Conservation (phyloP, 2,888 invertebrate species). For the Synanthedon tipuliformis region DNA sequence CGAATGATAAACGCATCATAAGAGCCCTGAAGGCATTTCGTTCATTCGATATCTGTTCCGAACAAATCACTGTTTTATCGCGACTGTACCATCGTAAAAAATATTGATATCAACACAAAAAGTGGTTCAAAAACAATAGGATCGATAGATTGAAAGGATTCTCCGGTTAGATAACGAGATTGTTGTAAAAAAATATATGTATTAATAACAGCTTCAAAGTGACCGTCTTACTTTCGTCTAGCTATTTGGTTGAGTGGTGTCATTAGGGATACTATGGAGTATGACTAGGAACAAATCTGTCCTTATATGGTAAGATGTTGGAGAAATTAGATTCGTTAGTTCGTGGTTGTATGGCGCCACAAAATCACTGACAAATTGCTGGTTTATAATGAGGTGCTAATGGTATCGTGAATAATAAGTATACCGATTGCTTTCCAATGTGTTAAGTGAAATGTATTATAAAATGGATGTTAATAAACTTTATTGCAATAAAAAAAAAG, state of each 20-base stretch:
- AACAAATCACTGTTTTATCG: slow-evolving; percentile 68
- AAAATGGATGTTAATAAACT: too few relatives aligned
- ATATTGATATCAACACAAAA: slow-evolving; percentile 67
- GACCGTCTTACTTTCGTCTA: slow-evolving; percentile 17
- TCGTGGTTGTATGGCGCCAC: not conserved
- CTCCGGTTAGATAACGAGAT: slow-evolving; percentile 51
- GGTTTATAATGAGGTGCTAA: slow-evolving; percentile 1
- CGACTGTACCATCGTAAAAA: slow-evolving; percentile 60
- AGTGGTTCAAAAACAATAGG: slow-evolving; percentile 66
- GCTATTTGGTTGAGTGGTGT: slow-evolving; percentile 16
- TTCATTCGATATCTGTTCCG: slow-evolving; percentile 50
- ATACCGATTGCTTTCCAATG: not conserved
- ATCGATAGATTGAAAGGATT: slow-evolving; percentile 66
- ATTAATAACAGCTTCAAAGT: slow-evolving; percentile 62
- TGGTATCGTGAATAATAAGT: not conserved
- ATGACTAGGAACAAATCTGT: slow-evolving; percentile 5
- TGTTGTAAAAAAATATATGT: slow-evolving; percentile 49
- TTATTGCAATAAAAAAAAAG: too few relatives aligned
- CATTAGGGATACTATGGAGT: slow-evolving; percentile 21
- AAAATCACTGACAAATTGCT: not conserved
- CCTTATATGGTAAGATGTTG: slow-evolving; percentile 2
- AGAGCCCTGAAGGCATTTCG: slow-evolving; percentile 48
- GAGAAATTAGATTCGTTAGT: not conserved
- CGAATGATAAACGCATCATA: slow-evolving; percentile 59
- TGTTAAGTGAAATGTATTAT: too few relatives aligned